Evolutionary conservation across 2,888 invertebrate species (phyloP).

Genomic region (Ormia ochracea): DNA sequence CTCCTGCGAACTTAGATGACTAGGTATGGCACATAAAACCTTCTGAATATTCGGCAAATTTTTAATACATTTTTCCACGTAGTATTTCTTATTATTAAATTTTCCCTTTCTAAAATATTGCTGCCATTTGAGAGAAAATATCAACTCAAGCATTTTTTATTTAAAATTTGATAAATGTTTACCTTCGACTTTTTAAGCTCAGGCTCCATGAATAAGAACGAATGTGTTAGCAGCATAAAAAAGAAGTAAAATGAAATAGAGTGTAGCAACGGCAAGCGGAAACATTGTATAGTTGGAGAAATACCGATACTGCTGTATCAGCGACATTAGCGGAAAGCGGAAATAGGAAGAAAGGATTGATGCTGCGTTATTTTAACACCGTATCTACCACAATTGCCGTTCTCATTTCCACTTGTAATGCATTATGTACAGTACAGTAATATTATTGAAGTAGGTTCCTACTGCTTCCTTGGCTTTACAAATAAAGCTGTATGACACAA

Average conservation of each 20-base stretch:
- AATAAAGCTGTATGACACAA: background rate
- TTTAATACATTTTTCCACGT: slow-evolving; percentile 52
- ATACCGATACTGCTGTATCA: slow-evolving; percentile 58
- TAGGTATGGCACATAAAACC: background rate
- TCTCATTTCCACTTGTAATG: background rate
- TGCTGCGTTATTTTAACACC: slow-evolving; percentile 43
- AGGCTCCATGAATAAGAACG: slow-evolving; percentile 5
- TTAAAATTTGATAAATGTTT: slow-evolving; percentile 53
- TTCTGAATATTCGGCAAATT: slow-evolving; percentile 55
- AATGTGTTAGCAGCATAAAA: background rate
- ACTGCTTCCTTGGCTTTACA: background rate
- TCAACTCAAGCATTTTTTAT: slow-evolving; percentile 30
- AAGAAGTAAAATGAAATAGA: slow-evolving; percentile 32
- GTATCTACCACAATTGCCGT: slow-evolving; percentile 9
- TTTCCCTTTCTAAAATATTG: slow-evolving; percentile 16
- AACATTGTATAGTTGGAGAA: slow-evolving; percentile 53
- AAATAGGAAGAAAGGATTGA: slow-evolving; percentile 54
- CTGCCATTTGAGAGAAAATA: slow-evolving; percentile 28
- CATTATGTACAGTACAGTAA: background rate
- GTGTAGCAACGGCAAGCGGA: slow-evolving; percentile 45
- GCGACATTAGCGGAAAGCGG: slow-evolving; percentile 57
- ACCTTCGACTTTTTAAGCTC: slow-evolving; percentile 25
- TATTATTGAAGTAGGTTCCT: slow-evolving; percentile 18
- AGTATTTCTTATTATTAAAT: slow-evolving; percentile 13
- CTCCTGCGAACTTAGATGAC: background rate